Conservation (phyloP, 2,797 vertebrate species). For the Chelon labrosus region DNA sequence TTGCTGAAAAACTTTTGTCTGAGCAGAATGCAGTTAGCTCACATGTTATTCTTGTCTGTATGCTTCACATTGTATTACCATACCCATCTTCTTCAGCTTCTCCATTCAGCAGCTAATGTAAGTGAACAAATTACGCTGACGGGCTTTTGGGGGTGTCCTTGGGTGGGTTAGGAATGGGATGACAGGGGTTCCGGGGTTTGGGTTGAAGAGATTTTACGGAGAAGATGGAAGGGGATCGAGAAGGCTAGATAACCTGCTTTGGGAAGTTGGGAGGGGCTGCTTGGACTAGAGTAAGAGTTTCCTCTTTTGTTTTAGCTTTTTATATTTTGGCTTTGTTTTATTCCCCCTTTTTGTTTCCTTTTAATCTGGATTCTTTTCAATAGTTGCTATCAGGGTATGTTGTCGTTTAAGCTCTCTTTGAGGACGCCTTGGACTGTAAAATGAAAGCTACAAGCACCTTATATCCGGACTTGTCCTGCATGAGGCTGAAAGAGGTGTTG, state of each 20-base stretch:
- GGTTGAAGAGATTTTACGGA: constrained; percentile 52
- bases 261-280: constrained; percentile 70
- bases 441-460: constrained; percentile 86
- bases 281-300: constrained; percentile 71
- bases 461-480: constrained; percentile 76
- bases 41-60: constrained; percentile 89
- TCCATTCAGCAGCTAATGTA: constrained; percentile 95
- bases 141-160: constrained; percentile 83
- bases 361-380: constrained; percentile 76
- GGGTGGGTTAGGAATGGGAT: constrained; percentile 63
- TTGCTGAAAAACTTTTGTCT: constrained; percentile 85
- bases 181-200: constrained; percentile 56
- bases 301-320: constrained; percentile 77
- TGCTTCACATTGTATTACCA: constrained; percentile 89
- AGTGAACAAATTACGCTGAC: constrained; percentile 86
- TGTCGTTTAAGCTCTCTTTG: constrained; percentile 73
- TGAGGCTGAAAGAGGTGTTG: constrained; percentile 76
- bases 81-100: constrained; percentile 92
- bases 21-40: constrained; percentile 93
- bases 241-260: constrained; percentile 62
- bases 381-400: constrained; percentile 84
- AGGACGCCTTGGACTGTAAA: constrained; percentile 81
- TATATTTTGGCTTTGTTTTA: constrained; percentile 77
- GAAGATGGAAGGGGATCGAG: constrained; percentile 47
- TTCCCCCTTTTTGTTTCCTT: constrained; percentile 56